Percentiles rank a stretch among this genome's conserved stretches.
Evolutionary conservation across 2,888 invertebrate species (phyloP).

Genomic region (Lampropteryx suffumata): DNA sequence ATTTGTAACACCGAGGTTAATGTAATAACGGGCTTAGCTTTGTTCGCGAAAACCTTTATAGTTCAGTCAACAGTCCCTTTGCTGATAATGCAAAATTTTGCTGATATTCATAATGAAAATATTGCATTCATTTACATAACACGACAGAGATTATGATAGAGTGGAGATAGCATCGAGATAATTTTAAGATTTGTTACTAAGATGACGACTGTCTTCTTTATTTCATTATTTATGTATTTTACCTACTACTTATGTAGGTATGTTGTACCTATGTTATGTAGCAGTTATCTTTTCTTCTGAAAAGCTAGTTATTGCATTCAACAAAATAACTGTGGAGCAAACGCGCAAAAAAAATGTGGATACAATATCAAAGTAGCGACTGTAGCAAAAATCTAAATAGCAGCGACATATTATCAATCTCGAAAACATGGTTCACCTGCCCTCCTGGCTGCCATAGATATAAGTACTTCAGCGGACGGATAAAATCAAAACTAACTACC

Average conservation of each 20-base stretch:
- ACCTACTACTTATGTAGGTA: background rate
- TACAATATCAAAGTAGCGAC: background rate
- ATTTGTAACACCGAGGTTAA: constrained; percentile 39
- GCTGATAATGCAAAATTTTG: constrained; percentile 5
- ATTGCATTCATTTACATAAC: constrained; percentile 6
- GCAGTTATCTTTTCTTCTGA: too few relatives aligned
- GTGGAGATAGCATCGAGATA: constrained; percentile 1
- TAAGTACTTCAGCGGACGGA: constrained; percentile 24
- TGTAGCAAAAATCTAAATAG: constrained; percentile 1
- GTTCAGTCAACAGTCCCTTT: constrained; percentile 30
- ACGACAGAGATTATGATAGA: constrained; percentile 10
- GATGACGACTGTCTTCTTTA: too few relatives aligned
- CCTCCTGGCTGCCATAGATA: constrained; percentile 17
- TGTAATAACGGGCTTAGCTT: constrained; percentile 43
- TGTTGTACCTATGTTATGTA: too few relatives aligned
- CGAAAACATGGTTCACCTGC: constrained; percentile 24
- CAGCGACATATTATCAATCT: constrained; percentile 2
- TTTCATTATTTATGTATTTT: too few relatives aligned
- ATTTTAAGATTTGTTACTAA: too few relatives aligned
- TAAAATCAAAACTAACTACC: constrained; percentile 54
- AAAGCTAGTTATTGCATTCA: too few relatives aligned
- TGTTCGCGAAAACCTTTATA: constrained; percentile 34
- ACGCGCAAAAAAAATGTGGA: too few relatives aligned
- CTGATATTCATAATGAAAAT: background rate
- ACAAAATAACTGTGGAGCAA: too few relatives aligned